Evolutionary conservation across 1,140 invertebrate species (phyloP), one percentile per base, ranked within the genome.

Genomic region (Brachionus rotundiformis): DNA sequence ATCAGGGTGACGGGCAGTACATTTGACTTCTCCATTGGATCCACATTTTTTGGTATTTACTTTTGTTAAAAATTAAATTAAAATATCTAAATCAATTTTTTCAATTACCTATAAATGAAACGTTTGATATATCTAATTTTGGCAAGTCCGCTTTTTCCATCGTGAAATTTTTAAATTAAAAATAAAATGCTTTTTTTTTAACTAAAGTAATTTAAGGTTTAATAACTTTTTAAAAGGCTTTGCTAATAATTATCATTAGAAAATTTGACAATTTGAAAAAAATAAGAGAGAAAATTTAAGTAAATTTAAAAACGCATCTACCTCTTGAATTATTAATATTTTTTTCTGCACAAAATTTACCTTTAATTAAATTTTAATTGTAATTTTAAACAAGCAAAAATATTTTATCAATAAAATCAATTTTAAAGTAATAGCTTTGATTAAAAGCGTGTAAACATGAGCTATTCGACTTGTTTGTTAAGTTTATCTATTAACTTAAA

Each of bases 1-100:
- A 63, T 79, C 76, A 19, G 76, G 59, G 31, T 79, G 59, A 33
- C 59, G 47, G 41, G 76, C 76, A 11, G 59, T 63, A 11, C 47
- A 54, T 59, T 16, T 54, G 1, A 79, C 31, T 54, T 59, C 36
- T 25, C 76, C 47, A 19, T 54, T 68, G 1, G 29, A 19, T 59
- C 76, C 76, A 27, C 76, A 79, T 79, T 63, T 54, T 39, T 79
- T 63, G 2, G 76, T 59, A 39, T 79, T 79, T 3, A 79, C 76
- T 79, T 23, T 1, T 23, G 41, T 19, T 33, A 6, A 8, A 36
- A 33, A 36, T 33, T 10, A 33, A 16, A n/a, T 33, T 27, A 5
- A 23, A 31, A 10, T 5, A 11, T 49, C 49, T 49, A 29, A 19
- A 77, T 49, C 27, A 25, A 71, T 16, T 44, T n/a, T n/a, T n/a